These are phyloP conservation scores for Chionis minor DNA, from an alignment of 2,113 vertebrate genomes.

Conservation along the genomic window DNA sequence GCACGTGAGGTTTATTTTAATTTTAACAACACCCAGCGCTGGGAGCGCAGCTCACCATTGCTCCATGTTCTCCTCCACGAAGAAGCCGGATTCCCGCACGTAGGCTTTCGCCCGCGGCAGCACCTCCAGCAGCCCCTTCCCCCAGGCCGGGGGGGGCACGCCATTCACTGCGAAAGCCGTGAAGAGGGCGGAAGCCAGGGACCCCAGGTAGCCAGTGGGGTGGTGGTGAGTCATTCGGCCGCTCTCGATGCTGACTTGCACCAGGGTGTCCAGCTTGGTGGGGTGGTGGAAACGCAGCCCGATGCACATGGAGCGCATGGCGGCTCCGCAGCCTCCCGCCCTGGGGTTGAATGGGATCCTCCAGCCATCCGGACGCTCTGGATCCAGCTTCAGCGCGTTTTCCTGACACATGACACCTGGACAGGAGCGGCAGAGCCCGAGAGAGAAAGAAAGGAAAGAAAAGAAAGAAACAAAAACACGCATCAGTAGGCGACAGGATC, in stretches of 20 bases:
- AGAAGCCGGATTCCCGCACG: constrained; percentile 49
- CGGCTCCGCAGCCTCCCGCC: constrained; percentile 80
- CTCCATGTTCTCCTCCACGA: constrained; percentile 75
- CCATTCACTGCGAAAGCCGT: constrained; percentile 71
- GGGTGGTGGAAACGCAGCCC: constrained; percentile 75
- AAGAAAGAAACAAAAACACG: not conserved
- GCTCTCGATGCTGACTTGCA: constrained; percentile 81
- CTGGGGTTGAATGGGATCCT: constrained; percentile 64
- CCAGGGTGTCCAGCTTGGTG: constrained; percentile 64
- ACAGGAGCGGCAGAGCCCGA: not conserved
- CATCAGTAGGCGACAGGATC: not conserved
- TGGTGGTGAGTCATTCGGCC: constrained; percentile 88
- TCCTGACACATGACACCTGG: constrained; percentile 36
- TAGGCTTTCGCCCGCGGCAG: constrained; percentile 74
- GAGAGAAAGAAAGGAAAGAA: not conserved
- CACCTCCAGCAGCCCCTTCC: constrained; percentile 74
- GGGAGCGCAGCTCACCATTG: constrained; percentile 68
- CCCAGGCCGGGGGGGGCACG: constrained; percentile 74
- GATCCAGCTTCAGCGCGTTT: not conserved
- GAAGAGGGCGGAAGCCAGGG: constrained; percentile 80
- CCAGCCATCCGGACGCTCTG: constrained; percentile 33
- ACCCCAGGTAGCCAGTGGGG: constrained; percentile 83
- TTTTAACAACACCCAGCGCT: accelerated
- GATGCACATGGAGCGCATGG: constrained; percentile 86
- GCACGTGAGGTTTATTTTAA: accelerated